Base-by-base conservation (phyloP, 2,113 vertebrate genomes). In the Eurystomus gularis region DNA sequence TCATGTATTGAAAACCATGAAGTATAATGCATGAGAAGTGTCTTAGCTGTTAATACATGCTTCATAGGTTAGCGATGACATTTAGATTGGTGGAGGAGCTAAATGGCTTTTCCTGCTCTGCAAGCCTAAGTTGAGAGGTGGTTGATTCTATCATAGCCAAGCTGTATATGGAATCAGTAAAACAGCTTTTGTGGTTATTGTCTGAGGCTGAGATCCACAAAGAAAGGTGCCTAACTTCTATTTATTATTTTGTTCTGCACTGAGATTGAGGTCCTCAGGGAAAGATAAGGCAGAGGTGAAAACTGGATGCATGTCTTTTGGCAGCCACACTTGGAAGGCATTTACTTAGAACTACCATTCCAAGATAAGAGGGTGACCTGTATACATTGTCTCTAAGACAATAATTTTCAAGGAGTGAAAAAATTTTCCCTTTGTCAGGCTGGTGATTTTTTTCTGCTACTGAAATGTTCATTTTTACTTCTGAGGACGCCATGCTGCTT, bases 81-180 rank as follows among this genome's bases (percentile, higher is more conserved):
- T 61, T 48, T 83, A 8, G 3, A 64, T 60, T 94, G 20, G 4
- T 60, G 44, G n/a, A 93, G n/a, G 42, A 77, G 8, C 8, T 54
- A 82, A 90, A 62, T 13, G 14, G 10, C 9, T 65, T 86, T 72
- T 92, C 17, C 14, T 42, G 12, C 31, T 75, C 46, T 81, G 48
- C 23, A 85, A 83, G 69, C 14, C 8, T 54, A 55, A 40, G 19
- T 20, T 65, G 66, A 62, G 29, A 71, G 6, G 18, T 68, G 26
- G 40, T 48, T 64, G 25, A 26, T 49, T n/a, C 13, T 60, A 28
- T 18, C 10, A 13, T 25, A 77, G 8, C 5, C 13, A 66, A 86
- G 13, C 4, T 1, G 0, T 6, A 2, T 4, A 24, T 3, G 13
- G 40, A 71, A 80, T 62, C 26, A 60, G 18, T 64, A 70, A 61